These are phyloP conservation scores for Spisula subtruncata DNA, from an alignment of 2,888 invertebrate species.

Conservation along the genomic window DNA sequence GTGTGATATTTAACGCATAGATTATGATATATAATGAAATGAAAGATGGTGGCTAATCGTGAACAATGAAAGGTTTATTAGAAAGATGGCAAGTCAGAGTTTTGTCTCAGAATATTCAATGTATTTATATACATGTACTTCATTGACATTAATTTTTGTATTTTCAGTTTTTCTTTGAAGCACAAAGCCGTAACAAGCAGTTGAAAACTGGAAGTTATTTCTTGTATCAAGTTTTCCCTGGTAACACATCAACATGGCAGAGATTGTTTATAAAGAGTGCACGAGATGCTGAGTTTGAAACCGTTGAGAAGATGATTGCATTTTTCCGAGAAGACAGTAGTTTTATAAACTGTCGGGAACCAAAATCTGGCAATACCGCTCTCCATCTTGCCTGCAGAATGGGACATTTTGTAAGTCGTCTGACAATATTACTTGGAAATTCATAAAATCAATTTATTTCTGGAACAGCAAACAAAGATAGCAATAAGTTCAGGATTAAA, in stretches of 20 bases:
- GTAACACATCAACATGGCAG: slow-evolving; percentile 85
- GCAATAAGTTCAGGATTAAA: too few species aligned
- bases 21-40: too few species aligned
- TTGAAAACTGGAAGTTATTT: slow-evolving; percentile 83
- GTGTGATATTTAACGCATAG: too few species aligned
- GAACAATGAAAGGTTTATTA: too few species aligned
- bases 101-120: too few species aligned
- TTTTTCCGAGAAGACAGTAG: slow-evolving; percentile 84
- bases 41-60: too few species aligned
- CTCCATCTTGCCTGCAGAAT: slow-evolving; percentile 85
- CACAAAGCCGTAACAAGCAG: slow-evolving; percentile 85
- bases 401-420: slow-evolving; percentile 85
- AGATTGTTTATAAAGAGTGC: slow-evolving; percentile 83
- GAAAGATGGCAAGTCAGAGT: too few species aligned
- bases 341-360: slow-evolving; percentile 86
- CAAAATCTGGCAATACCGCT: slow-evolving; percentile 85
- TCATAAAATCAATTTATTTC: too few species aligned
- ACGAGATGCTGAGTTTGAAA: slow-evolving; percentile 85
- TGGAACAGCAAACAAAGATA: too few species aligned
- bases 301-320: slow-evolving; percentile 84
- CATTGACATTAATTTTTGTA: neutral
- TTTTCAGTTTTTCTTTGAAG: slow-evolving; percentile 85
- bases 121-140: too few species aligned
- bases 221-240: slow-evolving; percentile 87
- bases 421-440: neutral